A percentile compares a stretch with the other conserved stretches of the same genome.
Evolutionary conservation across 2,797 vertebrate genomes (phyloP).

Genomic region (Cynodonichthys magdalenae): DNA sequence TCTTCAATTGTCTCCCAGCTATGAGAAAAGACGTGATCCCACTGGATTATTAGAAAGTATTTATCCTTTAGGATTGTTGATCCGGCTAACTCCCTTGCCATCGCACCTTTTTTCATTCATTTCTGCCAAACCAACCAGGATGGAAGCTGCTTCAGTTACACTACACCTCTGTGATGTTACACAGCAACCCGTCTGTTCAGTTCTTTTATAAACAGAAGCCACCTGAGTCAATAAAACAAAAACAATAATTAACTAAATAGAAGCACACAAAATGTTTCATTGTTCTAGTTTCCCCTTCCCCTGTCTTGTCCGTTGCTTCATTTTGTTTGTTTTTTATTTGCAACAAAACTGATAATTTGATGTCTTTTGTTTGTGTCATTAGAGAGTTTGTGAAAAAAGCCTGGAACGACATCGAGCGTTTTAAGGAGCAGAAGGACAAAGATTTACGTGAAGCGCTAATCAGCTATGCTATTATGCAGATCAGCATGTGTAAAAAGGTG

Average conservation of each 20-base stretch:
- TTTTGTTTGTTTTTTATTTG: background rate
- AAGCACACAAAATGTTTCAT: background rate
- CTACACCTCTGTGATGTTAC: background rate
- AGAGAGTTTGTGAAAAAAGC: conserved; percentile 94
- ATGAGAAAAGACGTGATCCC: background rate
- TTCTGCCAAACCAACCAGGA: background rate
- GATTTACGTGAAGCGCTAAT: conserved; percentile 95
- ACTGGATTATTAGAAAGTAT: background rate
- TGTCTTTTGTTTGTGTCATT: conserved; percentile 32
- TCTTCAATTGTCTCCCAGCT: background rate
- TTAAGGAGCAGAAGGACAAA: conserved; percentile 94
- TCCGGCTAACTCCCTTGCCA: background rate
- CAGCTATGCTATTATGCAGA: conserved; percentile 98
- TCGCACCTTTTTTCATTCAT: background rate
- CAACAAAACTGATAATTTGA: background rate
- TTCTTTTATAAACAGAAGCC: background rate
- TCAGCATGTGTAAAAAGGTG: conserved; percentile 99
- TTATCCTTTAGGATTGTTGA: background rate
- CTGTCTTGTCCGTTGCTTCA: background rate
- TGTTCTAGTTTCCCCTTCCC: conserved; percentile 2
- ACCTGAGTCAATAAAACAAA: background rate
- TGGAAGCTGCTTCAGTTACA: background rate
- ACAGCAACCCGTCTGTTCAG: background rate
- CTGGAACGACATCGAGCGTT: conserved; percentile 93
- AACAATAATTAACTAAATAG: conserved; percentile 4